Evolutionary conservation across 2,888 invertebrate genomes (phyloP).

Genomic region (Dendrolimus houi): DNA sequence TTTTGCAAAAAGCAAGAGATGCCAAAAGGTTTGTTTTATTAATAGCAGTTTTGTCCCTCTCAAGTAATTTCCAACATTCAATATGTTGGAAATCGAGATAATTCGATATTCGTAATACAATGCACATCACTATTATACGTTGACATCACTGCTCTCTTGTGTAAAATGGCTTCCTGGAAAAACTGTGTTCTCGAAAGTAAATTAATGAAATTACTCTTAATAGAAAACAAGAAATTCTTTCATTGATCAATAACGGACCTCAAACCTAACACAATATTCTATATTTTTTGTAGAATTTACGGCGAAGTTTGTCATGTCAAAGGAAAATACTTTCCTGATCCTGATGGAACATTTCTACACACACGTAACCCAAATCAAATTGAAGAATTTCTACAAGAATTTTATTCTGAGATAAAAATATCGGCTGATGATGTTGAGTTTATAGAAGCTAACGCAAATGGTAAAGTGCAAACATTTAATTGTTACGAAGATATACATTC

Average conservation of each 20-base stretch:
- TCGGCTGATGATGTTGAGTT: constrained; percentile 81
- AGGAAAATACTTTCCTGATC: constrained; percentile 14
- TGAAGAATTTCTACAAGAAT: constrained; percentile 61
- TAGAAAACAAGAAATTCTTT: too few relatives aligned
- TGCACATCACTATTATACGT: too few relatives aligned
- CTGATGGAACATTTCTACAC: constrained; percentile 17
- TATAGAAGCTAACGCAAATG: constrained; percentile 88
- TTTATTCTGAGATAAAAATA: constrained; percentile 78
- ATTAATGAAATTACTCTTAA: constrained; percentile 4
- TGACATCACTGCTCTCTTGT: too few relatives aligned
- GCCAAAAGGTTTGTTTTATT: constrained; percentile 24
- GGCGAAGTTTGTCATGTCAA: constrained; percentile 29
- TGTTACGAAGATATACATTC: too few relatives aligned
- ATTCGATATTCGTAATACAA: too few relatives aligned
- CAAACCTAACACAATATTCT: too few relatives aligned
- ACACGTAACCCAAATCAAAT: constrained; percentile 30
- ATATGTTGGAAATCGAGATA: too few relatives aligned
- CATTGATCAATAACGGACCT: too few relatives aligned
- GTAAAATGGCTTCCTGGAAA: too few relatives aligned
- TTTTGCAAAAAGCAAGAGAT: constrained; percentile 77
- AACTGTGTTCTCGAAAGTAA: constrained; percentile 2
- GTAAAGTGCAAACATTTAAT: constrained; percentile 26
- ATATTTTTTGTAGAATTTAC: constrained; percentile 25
- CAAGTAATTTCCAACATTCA: too few relatives aligned
- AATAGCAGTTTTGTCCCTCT: too few relatives aligned